Evolutionary conservation across 2,888 invertebrate genomes (phyloP).

Genomic region (Antheraea assamensis): DNA sequence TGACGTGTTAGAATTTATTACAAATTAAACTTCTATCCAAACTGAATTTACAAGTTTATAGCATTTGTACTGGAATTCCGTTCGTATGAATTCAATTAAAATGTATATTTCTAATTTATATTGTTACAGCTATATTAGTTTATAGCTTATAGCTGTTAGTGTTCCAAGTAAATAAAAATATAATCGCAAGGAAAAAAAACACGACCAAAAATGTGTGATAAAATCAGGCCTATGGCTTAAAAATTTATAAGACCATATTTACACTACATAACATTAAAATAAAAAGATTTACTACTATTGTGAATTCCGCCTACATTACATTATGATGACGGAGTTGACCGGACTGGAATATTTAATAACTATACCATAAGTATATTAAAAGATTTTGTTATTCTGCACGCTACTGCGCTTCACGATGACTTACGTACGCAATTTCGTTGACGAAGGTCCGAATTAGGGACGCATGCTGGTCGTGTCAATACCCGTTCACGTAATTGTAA

Average conservation of each 20-base stretch:
- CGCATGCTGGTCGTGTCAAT: conserved; percentile 3
- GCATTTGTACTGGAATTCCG: not conserved
- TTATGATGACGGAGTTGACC: not conserved
- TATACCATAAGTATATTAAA: not conserved
- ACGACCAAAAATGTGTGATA: too few species aligned
- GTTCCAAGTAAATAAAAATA: too few species aligned
- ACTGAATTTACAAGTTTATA: not conserved
- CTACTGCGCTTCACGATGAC: not conserved
- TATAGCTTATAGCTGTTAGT: too few species aligned
- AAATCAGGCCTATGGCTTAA: not conserved
- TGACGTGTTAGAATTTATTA: conserved; percentile 4
- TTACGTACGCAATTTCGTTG: not conserved
- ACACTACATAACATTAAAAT: not conserved
- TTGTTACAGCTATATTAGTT: too few species aligned
- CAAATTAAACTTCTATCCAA: conserved; percentile 1
- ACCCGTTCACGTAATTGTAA: not conserved
- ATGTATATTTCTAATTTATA: too few species aligned
- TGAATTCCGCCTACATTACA: not conserved
- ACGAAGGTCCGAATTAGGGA: not conserved
- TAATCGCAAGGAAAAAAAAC: too few species aligned
- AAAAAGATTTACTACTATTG: too few species aligned
- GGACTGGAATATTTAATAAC: not conserved
- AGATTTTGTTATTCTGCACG: conserved; percentile 2
- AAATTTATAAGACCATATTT: not conserved
- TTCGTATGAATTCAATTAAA: too few species aligned